These are phyloP conservation scores for Diuraphis noxia DNA, from an alignment of 1,140 invertebrate species.

Conservation along the genomic window DNA sequence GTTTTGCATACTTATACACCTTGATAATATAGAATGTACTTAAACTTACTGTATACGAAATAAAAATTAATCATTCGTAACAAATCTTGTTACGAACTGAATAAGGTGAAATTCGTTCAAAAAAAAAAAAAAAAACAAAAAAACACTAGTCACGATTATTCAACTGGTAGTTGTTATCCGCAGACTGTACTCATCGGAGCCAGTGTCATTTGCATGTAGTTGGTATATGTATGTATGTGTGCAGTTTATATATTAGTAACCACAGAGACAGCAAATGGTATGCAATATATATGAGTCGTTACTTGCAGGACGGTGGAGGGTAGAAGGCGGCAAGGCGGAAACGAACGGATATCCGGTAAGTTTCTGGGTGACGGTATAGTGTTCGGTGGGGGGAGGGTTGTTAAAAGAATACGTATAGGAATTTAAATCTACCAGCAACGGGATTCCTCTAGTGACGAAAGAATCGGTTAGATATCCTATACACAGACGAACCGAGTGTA, in stretches of 20 bases:
- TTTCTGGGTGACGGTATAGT: not conserved
- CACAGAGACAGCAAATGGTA: not conserved
- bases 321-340: not conserved
- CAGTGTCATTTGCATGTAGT: not conserved
- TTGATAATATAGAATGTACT: not conserved
- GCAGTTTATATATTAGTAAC: not conserved
- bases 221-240: not conserved
- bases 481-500: not conserved
- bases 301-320: not conserved
- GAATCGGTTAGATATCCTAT: not conserved
- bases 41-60: not conserved
- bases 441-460: constrained; percentile 9
- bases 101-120: not conserved
- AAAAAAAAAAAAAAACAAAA: no score
- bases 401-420: constrained; percentile 8
- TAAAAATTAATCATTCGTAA: not conserved
- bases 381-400: not conserved
- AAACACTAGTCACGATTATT: not conserved
- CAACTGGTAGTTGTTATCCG: not conserved
- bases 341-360: not conserved
- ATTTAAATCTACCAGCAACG: not conserved
- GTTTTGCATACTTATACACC: not conserved
- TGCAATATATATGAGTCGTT: not conserved
- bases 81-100: not conserved
- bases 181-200: not conserved